phyloP scores from a whole-genome alignment of 37 sponge, comb jelly and placozoan species.

The Halichondria panicea region DNA sequence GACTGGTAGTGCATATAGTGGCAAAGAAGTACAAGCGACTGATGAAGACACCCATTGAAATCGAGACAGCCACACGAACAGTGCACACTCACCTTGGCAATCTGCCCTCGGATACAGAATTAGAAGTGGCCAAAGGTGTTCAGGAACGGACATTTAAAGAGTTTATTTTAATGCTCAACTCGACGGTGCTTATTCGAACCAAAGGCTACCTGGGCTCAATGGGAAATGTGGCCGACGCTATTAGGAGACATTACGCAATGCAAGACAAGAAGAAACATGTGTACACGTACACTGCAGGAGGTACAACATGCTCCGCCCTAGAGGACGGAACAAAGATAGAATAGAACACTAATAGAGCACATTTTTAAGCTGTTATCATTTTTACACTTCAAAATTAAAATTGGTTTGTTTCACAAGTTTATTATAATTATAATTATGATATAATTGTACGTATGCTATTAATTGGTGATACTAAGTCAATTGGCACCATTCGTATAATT shows the following conservation, averaged over 20 bases:
- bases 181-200: conserved; percentile 41
- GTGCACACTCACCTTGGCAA: conserved; percentile 63
- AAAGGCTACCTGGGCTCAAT: conserved; percentile 47
- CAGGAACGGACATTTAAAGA: conserved; percentile 49
- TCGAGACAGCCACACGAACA: conserved; percentile 39
- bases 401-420: background rate
- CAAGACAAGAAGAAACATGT: background rate
- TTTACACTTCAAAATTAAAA: too few species aligned
- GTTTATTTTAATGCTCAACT: conserved; percentile 51
- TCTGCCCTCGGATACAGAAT: conserved; percentile 24
- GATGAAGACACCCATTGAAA: conserved; percentile 39
- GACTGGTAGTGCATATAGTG: conserved; percentile 38
- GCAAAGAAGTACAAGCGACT: conserved; percentile 11
- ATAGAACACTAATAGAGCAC: background rate
- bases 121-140: conserved; percentile 20
- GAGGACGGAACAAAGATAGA: conserved; percentile 19
- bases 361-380: too few species aligned
- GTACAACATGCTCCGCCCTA: conserved; percentile 1
- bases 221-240: conserved; percentile 51
- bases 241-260: conserved; percentile 25
- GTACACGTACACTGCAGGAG: conserved; percentile 22
- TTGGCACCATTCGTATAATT: too few species aligned
- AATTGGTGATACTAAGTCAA: too few species aligned
- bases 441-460: too few species aligned
- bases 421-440: too few species aligned